phyloP scores from a whole-genome alignment of 2,888 invertebrate genomes.

The Pseudanteris insignis region DNA sequence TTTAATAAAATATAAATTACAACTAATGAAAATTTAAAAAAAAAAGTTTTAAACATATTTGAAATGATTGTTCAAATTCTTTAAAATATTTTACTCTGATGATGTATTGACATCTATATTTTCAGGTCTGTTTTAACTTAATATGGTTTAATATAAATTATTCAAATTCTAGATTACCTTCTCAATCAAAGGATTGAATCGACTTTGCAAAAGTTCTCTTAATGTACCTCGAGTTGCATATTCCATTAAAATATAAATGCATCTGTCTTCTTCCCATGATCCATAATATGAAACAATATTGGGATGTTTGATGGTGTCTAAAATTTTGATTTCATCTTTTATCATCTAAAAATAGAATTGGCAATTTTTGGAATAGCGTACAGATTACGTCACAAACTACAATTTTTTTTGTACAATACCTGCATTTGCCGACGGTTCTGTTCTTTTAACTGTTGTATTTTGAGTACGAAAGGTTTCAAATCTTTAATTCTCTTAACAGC shows the following conservation, averaged over 20 bases:
- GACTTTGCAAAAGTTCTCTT: conserved; percentile 73
- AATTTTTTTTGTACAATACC: conserved; percentile 7
- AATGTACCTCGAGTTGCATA: conserved; percentile 83
- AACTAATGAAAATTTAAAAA: too few species aligned
- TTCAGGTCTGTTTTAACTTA: too few species aligned
- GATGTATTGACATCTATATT: too few species aligned
- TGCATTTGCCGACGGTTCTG: conserved; percentile 29
- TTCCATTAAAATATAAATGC: conserved; percentile 82
- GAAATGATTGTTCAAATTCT: too few species aligned
- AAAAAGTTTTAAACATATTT: too few species aligned
- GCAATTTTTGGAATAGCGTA: too few species aligned
- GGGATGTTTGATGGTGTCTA: conserved; percentile 59
- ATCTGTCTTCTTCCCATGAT: conserved; percentile 56
- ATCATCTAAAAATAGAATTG: conserved; percentile 55
- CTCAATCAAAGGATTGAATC: conserved; percentile 53
- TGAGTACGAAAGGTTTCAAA: conserved; percentile 55
- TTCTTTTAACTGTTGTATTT: conserved; percentile 49
- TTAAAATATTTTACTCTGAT: too few species aligned
- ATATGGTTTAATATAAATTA: too few species aligned
- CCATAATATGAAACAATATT: conserved; percentile 60
- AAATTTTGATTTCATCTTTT: conserved; percentile 54
- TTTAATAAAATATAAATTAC: too few species aligned
- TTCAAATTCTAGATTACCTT: conserved; percentile 50
- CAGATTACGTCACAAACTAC: neutral
- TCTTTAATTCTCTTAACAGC: conserved; percentile 53